These are phyloP conservation scores for Lagria hirta DNA, from an alignment of 2,888 invertebrate genomes.

Conservation along the genomic window DNA sequence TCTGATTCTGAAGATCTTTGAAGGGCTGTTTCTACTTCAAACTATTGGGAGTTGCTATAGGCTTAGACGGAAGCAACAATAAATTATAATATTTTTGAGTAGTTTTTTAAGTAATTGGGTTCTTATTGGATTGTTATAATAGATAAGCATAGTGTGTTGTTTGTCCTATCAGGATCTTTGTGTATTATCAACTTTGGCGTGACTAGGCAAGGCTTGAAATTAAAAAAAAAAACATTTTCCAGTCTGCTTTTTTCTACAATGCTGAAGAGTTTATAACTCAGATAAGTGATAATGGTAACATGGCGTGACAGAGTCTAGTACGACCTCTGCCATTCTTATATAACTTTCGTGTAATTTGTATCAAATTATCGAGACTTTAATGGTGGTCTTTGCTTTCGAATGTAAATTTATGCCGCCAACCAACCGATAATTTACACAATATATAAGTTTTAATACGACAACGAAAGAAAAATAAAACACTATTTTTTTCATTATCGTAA, in stretches of 20 bases:
- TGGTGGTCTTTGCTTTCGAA: constrained; percentile 31
- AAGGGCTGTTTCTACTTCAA: no score
- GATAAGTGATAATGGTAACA: constrained; percentile 40
- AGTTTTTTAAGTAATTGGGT: no score
- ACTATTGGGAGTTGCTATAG: no score
- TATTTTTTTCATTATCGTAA: not conserved
- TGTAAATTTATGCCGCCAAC: constrained; percentile 32
- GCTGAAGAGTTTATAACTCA: constrained; percentile 30
- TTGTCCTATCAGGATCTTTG: no score
- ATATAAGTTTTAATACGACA: constrained; percentile 23
- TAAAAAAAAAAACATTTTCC: no score
- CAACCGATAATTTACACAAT: constrained; percentile 15
- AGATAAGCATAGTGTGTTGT: no score
- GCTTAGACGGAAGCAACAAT: no score
- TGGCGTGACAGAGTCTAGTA: constrained; percentile 34
- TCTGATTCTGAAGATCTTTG: no score
- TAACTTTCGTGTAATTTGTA: constrained; percentile 32
- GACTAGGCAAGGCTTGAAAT: no score
- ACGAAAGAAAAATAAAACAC: constrained; percentile 16
- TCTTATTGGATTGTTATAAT: no score
- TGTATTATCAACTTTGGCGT: no score
- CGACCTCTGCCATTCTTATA: constrained; percentile 27
- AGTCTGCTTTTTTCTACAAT: constrained; percentile 23
- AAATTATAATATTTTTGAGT: no score
- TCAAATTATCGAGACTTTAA: constrained; percentile 32